A percentile compares a stretch with the other conserved stretches of the same genome.
phyloP scores from a whole-genome alignment of 2,113 vertebrate genomes.

The Physeter macrocephalus region DNA sequence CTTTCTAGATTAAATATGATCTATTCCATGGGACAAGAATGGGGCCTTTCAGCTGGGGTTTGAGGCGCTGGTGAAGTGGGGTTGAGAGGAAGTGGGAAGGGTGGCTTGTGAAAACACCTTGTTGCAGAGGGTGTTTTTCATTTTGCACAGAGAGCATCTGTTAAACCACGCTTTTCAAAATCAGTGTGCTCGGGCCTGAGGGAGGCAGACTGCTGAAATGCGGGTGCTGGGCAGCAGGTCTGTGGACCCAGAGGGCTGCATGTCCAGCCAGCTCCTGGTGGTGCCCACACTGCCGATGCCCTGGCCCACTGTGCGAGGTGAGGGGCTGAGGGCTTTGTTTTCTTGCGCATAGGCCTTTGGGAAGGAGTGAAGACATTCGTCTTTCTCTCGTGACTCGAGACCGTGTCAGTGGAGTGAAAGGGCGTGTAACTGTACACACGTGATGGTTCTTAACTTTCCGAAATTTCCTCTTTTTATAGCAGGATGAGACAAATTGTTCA shows the following conservation, averaged over 20 bases:
- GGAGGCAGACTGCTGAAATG: neutral
- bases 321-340: neutral
- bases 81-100: neutral
- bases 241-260: too few species aligned
- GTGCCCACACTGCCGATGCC: fast-evolving
- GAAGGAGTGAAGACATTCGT: fast-evolving
- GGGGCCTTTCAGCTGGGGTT: neutral
- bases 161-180: too few species aligned
- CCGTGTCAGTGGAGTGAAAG: neutral
- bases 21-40: neutral
- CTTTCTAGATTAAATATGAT: neutral
- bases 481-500: conserved; percentile 11
- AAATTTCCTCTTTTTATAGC: neutral
- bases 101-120: neutral
- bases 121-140: too few species aligned
- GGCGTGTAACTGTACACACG: fast-evolving
- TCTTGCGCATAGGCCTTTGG: neutral
- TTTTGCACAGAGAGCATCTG: neutral
- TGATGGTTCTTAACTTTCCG: neutral
- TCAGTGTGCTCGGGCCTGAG: neutral
- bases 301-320: fast-evolving
- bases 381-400: neutral
- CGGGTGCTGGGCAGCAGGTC: neutral
- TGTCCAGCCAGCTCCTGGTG: neutral
- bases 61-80: neutral